A percentile compares a stretch with the other conserved stretches of the same genome.
Evolutionary conservation across 2,113 vertebrate species (phyloP).

Genomic region (human): GRCh38 chr3:13807001-13807500

Average conservation of each 20-base stretch:
- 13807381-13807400: rapidly evolving
- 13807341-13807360: not conserved
- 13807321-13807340: rapidly evolving
- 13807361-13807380: not conserved
- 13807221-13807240: not conserved
- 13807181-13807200: not conserved
- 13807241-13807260: not conserved
- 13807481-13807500: not conserved
- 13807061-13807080: not conserved
- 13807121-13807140: no score
- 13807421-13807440: not conserved
- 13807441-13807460: not conserved
- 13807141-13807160: not conserved
- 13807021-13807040: not conserved
- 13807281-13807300: not conserved
- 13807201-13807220: not conserved
- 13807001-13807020: not conserved
- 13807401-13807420: not conserved
- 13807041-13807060: not conserved
- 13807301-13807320: not conserved
- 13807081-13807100: not conserved
- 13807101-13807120: not conserved
- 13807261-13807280: no score
- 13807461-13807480: not conserved
- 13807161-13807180: not conserved